These are phyloP conservation scores for Anguilla anguilla DNA, from an alignment of 2,797 vertebrate species.

Conservation along the genomic window DNA sequence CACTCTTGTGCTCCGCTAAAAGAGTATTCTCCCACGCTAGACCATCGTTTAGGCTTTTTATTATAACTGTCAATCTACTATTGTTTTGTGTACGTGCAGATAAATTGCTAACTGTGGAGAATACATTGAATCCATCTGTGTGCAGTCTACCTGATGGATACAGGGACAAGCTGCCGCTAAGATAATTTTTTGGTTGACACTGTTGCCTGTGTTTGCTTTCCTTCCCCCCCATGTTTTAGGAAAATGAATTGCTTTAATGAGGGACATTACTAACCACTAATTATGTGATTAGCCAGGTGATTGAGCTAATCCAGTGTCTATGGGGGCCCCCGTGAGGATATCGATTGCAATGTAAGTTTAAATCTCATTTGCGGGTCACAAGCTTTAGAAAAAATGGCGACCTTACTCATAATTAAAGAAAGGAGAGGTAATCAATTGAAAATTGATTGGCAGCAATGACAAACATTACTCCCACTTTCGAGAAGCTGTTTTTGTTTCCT, in stretches of 20 bases:
- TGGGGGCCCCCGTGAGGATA: neutral
- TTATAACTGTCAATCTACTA: too few species aligned
- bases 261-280: neutral
- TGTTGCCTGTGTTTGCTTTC: neutral
- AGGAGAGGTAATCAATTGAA: neutral
- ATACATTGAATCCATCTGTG: too few species aligned
- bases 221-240: neutral
- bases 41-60: too few species aligned
- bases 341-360: neutral
- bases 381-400: neutral
- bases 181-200: neutral
- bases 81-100: too few species aligned
- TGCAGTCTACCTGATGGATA: too few species aligned
- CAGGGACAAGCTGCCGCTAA: too few species aligned
- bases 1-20: too few species aligned
- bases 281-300: neutral
- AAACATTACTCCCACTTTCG: too few species aligned
- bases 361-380: neutral
- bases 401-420: neutral
- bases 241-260: neutral
- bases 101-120: too few species aligned
- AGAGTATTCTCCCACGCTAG: too few species aligned
- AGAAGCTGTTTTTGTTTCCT: neutral
- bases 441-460: neutral
- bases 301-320: neutral